Conservation (phyloP, 1,140 invertebrate species). For the Brachionus sp. region DNA sequence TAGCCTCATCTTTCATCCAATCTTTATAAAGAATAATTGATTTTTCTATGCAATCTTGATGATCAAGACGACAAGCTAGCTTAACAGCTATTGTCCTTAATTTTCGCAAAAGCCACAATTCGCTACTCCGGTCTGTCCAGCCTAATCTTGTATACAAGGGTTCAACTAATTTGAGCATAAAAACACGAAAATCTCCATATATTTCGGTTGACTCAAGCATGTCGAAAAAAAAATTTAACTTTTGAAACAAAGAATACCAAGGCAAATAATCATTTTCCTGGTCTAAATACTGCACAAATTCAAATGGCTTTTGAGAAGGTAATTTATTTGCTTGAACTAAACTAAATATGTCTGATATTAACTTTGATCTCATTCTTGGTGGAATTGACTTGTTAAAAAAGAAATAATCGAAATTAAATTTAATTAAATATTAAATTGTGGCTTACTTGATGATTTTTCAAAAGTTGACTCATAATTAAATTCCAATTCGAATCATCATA, state of each 20-base stretch:
- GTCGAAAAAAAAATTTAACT: conserved; percentile 3
- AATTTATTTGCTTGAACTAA: conserved; percentile 2
- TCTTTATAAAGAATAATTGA: conserved; percentile 48
- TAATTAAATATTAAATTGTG: too few relatives aligned
- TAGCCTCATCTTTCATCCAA: conserved; percentile 52
- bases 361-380: conserved; percentile 20
- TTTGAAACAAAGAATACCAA: conserved; percentile 51
- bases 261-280: conserved; percentile 59
- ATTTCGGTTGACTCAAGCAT: conserved; percentile 22
- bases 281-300: conserved; percentile 58
- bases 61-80: conserved; percentile 43
- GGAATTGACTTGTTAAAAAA: conserved; percentile 10
- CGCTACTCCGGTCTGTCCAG: not conserved
- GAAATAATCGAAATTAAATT: too few relatives aligned
- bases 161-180: not conserved
- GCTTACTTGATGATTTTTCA: conserved; percentile 11
- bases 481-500: conserved; percentile 45
- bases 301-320: conserved; percentile 49
- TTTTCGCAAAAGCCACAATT: not conserved
- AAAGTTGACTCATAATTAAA: conserved; percentile 38
- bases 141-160: not conserved
- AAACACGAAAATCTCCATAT: not conserved
- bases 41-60: conserved; percentile 50
- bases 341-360: conserved; percentile 43
- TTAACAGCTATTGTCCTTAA: not conserved